Percentiles rank a stretch among this genome's conserved stretches.
Conservation (phyloP, 2,888 invertebrate genomes). For the Microplitis manilae region DNA sequence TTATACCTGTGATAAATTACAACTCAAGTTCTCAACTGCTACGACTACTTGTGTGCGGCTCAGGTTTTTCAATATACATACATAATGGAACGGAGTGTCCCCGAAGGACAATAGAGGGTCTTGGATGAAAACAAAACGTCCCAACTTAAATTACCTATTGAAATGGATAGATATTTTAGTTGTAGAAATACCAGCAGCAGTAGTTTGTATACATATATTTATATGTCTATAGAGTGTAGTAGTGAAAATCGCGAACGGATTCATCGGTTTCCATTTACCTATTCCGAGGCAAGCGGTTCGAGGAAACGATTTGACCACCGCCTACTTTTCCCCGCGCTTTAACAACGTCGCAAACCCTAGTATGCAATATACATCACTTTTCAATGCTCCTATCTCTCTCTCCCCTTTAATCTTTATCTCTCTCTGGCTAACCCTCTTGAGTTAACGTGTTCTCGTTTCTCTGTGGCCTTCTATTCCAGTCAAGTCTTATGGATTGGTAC, state of each 20-base stretch:
- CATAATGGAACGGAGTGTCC: background rate
- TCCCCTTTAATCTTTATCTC: background rate
- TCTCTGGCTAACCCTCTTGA: background rate
- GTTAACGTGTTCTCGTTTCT: background rate
- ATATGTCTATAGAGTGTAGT: too few species aligned
- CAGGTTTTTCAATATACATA: background rate
- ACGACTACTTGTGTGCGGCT: background rate
- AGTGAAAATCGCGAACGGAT: background rate
- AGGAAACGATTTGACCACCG: background rate
- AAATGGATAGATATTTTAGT: constrained; percentile 3
- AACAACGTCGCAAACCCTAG: background rate
- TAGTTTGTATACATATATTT: background rate
- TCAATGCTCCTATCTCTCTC: background rate
- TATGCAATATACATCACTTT: background rate
- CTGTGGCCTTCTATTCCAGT: background rate
- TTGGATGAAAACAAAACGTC: background rate
- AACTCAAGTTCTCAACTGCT: background rate
- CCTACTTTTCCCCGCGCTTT: background rate
- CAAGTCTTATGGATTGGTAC: constrained; percentile 1
- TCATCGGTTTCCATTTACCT: background rate
- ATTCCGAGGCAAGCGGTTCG: background rate
- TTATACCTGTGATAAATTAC: background rate
- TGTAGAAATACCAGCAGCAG: background rate
- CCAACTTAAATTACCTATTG: constrained; percentile 16
- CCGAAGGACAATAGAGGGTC: background rate